A percentile compares a stretch with the other conserved stretches of the same genome.
These are phyloP conservation scores for Leptocoma aspasia DNA, from an alignment of 2,113 vertebrate species.

Conservation along the genomic window DNA sequence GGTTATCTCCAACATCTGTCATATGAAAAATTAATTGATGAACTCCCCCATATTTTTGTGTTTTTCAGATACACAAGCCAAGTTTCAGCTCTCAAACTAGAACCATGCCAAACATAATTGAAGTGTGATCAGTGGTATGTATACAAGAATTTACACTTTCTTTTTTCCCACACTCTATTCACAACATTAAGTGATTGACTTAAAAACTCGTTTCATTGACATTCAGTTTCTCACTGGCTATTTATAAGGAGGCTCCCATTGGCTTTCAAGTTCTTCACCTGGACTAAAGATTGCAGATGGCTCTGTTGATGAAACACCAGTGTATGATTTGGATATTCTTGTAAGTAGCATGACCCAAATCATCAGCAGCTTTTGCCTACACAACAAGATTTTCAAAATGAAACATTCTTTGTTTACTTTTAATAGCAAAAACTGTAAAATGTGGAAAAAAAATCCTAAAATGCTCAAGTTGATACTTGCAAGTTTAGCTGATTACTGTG, in stretches of 20 bases:
- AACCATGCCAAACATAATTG: background rate
- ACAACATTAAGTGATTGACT: background rate
- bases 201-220: background rate
- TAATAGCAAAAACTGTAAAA: background rate
- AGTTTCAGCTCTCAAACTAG: background rate
- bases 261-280: background rate
- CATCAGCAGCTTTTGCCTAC: background rate
- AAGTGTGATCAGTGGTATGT: background rate
- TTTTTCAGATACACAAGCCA: background rate
- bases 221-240: background rate
- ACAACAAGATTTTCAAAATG: slow-evolving; percentile 23
- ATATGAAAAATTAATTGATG: background rate
- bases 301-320: background rate
- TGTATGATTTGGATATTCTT: background rate
- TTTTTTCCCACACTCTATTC: background rate
- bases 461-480: background rate
- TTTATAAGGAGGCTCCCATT: background rate
- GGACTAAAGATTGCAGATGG: background rate
- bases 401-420: slow-evolving; percentile 17
- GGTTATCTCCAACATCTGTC: background rate
- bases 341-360: background rate
- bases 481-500: background rate
- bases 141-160: background rate
- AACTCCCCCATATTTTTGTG: background rate
- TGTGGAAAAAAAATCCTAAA: background rate